Conservation (phyloP, 1,140 invertebrate species). For the Temnothorax nylanderi region DNA sequence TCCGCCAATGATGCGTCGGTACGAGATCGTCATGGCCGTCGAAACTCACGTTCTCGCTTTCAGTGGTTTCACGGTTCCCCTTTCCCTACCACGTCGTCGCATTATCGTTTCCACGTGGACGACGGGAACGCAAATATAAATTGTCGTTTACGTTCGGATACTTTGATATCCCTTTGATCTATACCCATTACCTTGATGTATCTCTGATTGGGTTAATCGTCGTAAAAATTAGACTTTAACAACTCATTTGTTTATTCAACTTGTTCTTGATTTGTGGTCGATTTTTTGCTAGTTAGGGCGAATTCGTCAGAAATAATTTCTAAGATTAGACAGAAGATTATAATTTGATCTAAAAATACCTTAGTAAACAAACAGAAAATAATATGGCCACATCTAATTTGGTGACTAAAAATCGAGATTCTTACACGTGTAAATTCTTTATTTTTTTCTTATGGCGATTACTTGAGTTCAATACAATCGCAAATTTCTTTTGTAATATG, state of each 20-base stretch:
- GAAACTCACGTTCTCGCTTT: constrained; percentile 58
- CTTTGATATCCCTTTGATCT: constrained; percentile 58
- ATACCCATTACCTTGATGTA: constrained; percentile 45
- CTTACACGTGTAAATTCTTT: not conserved
- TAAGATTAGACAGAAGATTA: not conserved
- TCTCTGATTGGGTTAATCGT: constrained; percentile 12
- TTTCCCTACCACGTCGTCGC: constrained; percentile 25
- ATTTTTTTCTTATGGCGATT: not conserved
- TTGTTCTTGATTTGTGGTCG: not conserved
- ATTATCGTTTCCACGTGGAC: constrained; percentile 54
- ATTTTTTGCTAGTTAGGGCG: not conserved
- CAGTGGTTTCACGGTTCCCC: constrained; percentile 62
- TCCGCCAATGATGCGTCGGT: constrained; percentile 75
- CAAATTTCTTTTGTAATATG: not conserved
- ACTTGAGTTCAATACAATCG: not conserved
- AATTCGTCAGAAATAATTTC: not conserved
- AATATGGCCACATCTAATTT: not conserved
- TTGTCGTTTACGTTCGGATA: constrained; percentile 54
- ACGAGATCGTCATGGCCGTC: constrained; percentile 72
- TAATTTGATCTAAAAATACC: not conserved
- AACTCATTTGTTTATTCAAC: constrained; percentile 22
- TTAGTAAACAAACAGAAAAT: not conserved
- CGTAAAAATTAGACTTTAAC: constrained; percentile 31
- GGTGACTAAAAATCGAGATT: not conserved
- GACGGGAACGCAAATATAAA: constrained; percentile 51